Conservation (phyloP, 2,113 vertebrate genomes). For the Parotia lawesii region DNA sequence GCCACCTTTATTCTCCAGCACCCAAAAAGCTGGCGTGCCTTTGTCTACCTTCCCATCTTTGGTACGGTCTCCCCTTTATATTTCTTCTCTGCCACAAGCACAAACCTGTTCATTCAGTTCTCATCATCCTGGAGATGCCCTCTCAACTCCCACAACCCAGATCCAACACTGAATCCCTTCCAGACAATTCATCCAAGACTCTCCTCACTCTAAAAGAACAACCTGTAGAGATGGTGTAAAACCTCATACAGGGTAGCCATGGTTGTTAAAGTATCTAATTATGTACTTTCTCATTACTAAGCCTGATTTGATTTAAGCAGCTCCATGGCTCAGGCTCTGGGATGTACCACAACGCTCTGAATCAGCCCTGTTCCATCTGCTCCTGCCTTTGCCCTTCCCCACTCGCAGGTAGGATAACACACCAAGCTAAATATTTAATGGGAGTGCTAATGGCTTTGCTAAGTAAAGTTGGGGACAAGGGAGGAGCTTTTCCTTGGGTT, state of each 20-base stretch:
- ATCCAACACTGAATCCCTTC: neutral
- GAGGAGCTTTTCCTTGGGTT: neutral
- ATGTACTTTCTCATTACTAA: neutral
- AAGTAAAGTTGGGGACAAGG: neutral
- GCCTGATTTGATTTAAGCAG: conserved; percentile 34
- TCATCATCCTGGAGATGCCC: neutral
- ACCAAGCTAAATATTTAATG: conserved; percentile 50
- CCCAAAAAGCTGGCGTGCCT: neutral
- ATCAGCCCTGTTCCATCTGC: conserved; percentile 37
- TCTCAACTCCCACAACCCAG: neutral
- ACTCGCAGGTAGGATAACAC: neutral
- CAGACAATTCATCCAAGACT: neutral
- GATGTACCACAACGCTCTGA: neutral
- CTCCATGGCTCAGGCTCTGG: neutral
- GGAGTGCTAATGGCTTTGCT: conserved; percentile 23
- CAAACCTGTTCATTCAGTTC: neutral
- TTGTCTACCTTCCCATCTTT: neutral
- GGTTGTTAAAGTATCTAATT: conserved; percentile 6
- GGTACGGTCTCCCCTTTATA: neutral
- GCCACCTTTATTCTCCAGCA: neutral
- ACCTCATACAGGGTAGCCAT: neutral
- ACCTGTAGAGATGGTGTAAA: neutral
- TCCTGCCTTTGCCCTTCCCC: conserved; percentile 8
- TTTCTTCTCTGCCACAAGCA: neutral
- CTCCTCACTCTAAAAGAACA: neutral